Evolutionary conservation across 2,888 invertebrate genomes (phyloP).

Genomic region (Ophioninae sp.): DNA sequence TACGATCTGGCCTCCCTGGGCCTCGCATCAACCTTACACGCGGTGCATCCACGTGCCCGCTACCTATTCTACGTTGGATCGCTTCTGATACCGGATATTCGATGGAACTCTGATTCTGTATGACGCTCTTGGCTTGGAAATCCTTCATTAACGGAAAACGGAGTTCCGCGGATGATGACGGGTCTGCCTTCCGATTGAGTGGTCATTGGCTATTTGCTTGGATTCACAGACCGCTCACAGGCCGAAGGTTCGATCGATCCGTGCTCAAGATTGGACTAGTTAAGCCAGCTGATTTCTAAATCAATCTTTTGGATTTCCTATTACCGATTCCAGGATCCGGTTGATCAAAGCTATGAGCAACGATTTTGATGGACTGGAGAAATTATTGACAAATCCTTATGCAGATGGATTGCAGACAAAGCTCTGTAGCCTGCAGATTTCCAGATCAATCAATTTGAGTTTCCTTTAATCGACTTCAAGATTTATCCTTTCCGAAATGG

Average conservation of each 20-base stretch:
- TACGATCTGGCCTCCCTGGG: slow-evolving; percentile 49
- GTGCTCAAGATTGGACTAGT: too few relatives aligned
- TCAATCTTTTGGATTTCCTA: too few relatives aligned
- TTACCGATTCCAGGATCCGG: too few relatives aligned
- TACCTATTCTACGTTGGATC: slow-evolving; percentile 23
- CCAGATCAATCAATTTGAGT: too few relatives aligned
- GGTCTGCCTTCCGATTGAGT: neutral
- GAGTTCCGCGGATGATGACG: slow-evolving; percentile 2
- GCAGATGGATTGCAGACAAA: too few relatives aligned
- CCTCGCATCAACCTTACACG: slow-evolving; percentile 33
- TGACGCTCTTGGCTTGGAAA: neutral
- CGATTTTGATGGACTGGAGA: too few relatives aligned
- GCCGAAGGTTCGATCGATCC: too few relatives aligned
- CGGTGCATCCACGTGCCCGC: slow-evolving; percentile 46
- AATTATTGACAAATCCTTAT: too few relatives aligned
- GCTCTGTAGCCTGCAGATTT: too few relatives aligned
- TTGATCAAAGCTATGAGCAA: too few relatives aligned
- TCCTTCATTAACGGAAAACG: neutral
- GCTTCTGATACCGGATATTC: slow-evolving; percentile 5
- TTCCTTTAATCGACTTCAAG: too few relatives aligned
- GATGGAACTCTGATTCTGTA: slow-evolving; percentile 5
- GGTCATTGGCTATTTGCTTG: neutral
- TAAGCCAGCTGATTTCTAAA: too few relatives aligned
- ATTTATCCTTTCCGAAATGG: neutral
- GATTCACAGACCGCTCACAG: neutral